Percentiles rank a stretch among this genome's conserved stretches.
Evolutionary conservation across 2,113 vertebrate genomes (phyloP).

Genomic region (Lasiurus borealis): DNA sequence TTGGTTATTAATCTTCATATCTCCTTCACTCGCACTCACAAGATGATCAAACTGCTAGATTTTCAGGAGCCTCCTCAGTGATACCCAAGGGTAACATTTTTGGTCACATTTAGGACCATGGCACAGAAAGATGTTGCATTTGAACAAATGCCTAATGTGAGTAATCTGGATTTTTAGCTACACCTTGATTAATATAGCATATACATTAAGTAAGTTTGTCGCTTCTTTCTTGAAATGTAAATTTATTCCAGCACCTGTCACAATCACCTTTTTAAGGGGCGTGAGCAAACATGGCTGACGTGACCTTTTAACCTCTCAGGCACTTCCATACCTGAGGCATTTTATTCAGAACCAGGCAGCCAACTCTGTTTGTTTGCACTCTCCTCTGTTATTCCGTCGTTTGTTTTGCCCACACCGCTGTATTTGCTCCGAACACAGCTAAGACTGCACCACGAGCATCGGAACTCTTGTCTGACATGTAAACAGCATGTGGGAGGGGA

Average conservation of each 20-base stretch:
- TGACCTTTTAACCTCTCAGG: slow-evolving; percentile 79
- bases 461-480: slow-evolving; percentile 41
- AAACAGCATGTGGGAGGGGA: slow-evolving; percentile 52
- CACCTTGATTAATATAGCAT: background rate
- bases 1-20: background rate
- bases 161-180: background rate
- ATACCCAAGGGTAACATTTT: background rate
- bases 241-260: slow-evolving; percentile 62
- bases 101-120: background rate
- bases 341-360: slow-evolving; percentile 60
- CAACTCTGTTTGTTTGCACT: slow-evolving; percentile 66
- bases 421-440: slow-evolving; percentile 52
- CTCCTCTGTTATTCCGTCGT: slow-evolving; percentile 71
- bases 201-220: background rate
- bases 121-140: background rate
- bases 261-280: slow-evolving; percentile 62
- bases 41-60: background rate
- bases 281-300: slow-evolving; percentile 70
- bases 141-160: background rate
- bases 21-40: background rate
- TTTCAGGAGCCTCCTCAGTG: background rate
- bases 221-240: slow-evolving; percentile 59
- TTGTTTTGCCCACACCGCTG: slow-evolving; percentile 82
- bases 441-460: accelerated
- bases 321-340: slow-evolving; percentile 80